A percentile compares a stretch with the other conserved stretches of the same genome.
Conservation (phyloP, 2,888 invertebrate species). For the Ptilodon capucinus region DNA sequence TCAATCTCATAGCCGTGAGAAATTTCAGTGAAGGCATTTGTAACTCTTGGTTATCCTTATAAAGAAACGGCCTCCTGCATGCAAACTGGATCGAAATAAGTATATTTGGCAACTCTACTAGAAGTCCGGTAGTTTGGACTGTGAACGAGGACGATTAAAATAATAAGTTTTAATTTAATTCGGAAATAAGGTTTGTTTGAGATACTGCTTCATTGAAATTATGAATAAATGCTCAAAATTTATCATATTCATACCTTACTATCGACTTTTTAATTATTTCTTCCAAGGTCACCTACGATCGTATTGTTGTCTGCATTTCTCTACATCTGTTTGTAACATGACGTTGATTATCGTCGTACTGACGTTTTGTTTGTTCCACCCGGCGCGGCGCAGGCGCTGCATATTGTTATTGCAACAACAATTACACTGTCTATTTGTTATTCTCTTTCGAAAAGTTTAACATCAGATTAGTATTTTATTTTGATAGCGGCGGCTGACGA, state of each 20-base stretch:
- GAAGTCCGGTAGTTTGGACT: neutral
- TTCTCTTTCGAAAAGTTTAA: conserved; percentile 12
- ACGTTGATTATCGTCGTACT: conserved; percentile 25
- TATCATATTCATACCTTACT: too few species aligned
- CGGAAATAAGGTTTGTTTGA: too few species aligned
- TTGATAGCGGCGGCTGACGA: neutral
- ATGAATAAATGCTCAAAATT: too few species aligned
- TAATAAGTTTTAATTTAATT: too few species aligned
- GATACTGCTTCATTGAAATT: too few species aligned
- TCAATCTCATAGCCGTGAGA: conserved; percentile 14
- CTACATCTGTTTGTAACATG: conserved; percentile 29
- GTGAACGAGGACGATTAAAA: too few species aligned
- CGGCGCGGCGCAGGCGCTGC: conserved; percentile 1
- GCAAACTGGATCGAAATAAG: neutral
- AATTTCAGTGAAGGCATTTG: conserved; percentile 9
- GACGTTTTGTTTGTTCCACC: conserved; percentile 26
- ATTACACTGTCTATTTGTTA: conserved; percentile 25
- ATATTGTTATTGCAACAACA: conserved; percentile 25
- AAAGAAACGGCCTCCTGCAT: conserved; percentile 7
- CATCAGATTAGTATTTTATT: neutral
- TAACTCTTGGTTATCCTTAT: conserved; percentile 7
- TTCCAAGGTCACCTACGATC: conserved; percentile 12
- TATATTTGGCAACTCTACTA: neutral
- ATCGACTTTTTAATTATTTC: neutral
- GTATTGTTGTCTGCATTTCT: conserved; percentile 26